Evolutionary conservation across 2,113 vertebrate species (phyloP), one percentile per base, ranked within the genome.

Genomic region (Empidonax alnorum): DNA sequence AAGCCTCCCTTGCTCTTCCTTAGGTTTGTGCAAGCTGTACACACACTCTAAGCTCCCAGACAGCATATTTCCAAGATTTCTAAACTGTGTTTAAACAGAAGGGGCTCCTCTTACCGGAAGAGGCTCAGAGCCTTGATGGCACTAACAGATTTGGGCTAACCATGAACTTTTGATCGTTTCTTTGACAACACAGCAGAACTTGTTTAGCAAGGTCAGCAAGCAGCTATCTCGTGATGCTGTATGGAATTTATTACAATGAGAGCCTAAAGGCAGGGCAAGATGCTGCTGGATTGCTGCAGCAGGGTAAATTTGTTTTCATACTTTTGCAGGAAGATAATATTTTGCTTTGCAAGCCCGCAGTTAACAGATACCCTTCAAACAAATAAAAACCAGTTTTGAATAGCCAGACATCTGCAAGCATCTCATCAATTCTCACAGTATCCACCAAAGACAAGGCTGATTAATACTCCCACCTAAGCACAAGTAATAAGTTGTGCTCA

Each of bases 181-280:
- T 80, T 88, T 89, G 77, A 81, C 84, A 93, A 81, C 59, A 78
- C 14, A 49, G 84, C 84, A 89, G 62, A 89, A 93, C 79, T 84
- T 84, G 86, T 94, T 94, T 55, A 63, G 79, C 88, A 93, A 96
- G 87, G 78, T 61, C 82, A 94, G 75, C 49, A 77, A 86, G 84
- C 53, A 79, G 84, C 75, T 77, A 46, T 42, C 68, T 73, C 6
- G 1, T 92, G 92, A 94, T 65, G n/a, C 47, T 71, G 25, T 30
- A 78, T 0, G 3, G 75, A 80, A 95, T 65, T 93, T 72, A 78
- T 56, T 86, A 76, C 47, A 91, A 55, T 3, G 10, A 89, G 31
- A 75, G 50, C 37, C 85, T 59, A 53, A 84, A 89, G 59, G 71
- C 80, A 91, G 46, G 35, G 24, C 42, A 87, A 84, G 83, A 82